Conservation (phyloP, 2,113 vertebrate genomes). For the Microtus ochrogaster region DNA sequence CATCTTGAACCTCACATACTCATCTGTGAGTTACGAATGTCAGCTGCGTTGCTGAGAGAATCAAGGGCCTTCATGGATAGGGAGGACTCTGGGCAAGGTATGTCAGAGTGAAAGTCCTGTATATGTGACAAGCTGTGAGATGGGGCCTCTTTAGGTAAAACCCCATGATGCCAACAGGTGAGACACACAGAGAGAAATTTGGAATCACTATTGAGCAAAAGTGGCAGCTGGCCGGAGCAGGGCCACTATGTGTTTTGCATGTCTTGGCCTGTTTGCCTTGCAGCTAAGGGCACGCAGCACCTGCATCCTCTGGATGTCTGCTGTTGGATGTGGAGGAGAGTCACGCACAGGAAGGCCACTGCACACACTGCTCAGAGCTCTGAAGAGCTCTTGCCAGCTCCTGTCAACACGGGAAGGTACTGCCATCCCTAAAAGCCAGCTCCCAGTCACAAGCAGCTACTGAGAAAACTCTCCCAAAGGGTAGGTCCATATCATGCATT, state of each 20-base stretch:
- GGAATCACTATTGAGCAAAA: accelerated
- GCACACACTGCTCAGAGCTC: background rate
- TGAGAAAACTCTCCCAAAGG: background rate
- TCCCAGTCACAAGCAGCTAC: background rate
- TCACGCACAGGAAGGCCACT: accelerated
- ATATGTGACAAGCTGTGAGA: accelerated
- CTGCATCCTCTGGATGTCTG: background rate
- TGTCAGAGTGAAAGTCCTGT: accelerated
- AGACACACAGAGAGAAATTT: background rate
- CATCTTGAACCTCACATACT: background rate
- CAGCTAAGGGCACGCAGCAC: accelerated
- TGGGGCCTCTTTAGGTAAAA: background rate
- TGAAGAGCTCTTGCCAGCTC: accelerated
- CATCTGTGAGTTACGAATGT: background rate
- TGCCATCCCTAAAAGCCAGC: background rate
- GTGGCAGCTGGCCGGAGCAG: background rate
- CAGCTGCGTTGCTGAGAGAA: background rate
- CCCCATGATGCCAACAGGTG: too few species aligned
- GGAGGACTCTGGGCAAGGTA: background rate
- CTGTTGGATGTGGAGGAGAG: background rate
- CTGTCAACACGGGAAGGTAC: background rate
- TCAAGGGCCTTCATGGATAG: accelerated
- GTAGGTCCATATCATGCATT: background rate
- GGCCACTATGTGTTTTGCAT: background rate
- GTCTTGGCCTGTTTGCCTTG: too few species aligned